phyloP scores from a whole-genome alignment of 2,888 invertebrate genomes.

The Branchellion lobata region DNA sequence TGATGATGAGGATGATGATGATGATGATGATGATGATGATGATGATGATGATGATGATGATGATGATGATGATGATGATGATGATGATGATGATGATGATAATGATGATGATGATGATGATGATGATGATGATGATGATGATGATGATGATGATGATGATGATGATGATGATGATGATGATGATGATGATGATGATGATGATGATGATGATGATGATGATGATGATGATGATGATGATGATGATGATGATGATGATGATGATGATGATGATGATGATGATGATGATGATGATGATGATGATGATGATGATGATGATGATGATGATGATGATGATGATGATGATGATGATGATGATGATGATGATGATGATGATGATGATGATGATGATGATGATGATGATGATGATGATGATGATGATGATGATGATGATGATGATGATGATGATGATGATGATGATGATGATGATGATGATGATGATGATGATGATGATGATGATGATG shows the following conservation, averaged over 20 bases:
- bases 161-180: constrained; percentile 25
- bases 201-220: constrained; percentile 30
- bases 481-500: constrained; percentile 41
- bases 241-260: constrained; percentile 43
- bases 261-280: constrained; percentile 32
- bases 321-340: constrained; percentile 26
- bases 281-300: constrained; percentile 17
- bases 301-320: constrained; percentile 30
- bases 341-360: constrained; percentile 23
- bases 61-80: constrained; percentile 32
- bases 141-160: constrained; percentile 23
- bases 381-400: constrained; percentile 17
- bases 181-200: constrained; percentile 32
- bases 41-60: constrained; percentile 27
- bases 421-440: constrained; percentile 29
- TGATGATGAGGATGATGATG: constrained; percentile 16
- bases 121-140: constrained; percentile 36
- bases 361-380: constrained; percentile 29
- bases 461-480: constrained; percentile 34
- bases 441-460: constrained; percentile 18
- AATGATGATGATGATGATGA: constrained; percentile 41
- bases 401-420: constrained; percentile 22
- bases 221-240: constrained; percentile 7
- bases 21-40: constrained; percentile 16
- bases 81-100: constrained; percentile 8